Evolutionary conservation across 2,888 invertebrate species (phyloP).

Genomic region (Rapana venosa): DNA sequence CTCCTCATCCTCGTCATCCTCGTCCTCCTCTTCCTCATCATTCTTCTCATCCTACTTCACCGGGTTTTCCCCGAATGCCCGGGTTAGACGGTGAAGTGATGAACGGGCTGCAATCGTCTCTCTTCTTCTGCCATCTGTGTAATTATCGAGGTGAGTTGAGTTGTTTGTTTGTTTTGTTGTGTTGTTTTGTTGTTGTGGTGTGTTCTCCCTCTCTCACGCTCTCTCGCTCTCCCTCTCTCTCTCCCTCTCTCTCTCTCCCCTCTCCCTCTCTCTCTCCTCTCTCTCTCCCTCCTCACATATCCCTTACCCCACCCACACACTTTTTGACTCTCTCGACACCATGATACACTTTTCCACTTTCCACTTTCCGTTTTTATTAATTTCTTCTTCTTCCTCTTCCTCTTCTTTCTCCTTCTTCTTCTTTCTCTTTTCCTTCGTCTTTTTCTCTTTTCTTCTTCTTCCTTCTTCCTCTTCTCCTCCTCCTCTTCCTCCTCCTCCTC

Average conservation of each 20-base stretch:
- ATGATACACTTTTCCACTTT: too few species aligned
- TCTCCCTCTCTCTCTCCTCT: not conserved
- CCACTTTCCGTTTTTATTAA: too few species aligned
- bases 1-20: too few species aligned
- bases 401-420: not conserved
- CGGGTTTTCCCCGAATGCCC: not conserved
- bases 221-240: not conserved
- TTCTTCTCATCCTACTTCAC: not conserved
- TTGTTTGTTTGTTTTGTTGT: not conserved
- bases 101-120: not conserved
- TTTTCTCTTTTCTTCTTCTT: too few species aligned
- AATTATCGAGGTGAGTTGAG: conserved; percentile 76
- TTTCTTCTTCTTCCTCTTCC: not conserved
- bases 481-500: too few species aligned
- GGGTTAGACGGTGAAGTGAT: too few species aligned
- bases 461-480: too few species aligned
- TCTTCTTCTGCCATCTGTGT: conserved; percentile 81
- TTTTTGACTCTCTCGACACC: too few species aligned
- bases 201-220: not conserved
- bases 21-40: not conserved
- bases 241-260: not conserved
- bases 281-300: too few species aligned
- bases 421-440: not conserved
- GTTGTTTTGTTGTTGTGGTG: too few species aligned
- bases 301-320: too few species aligned